Percentiles rank a stretch among this genome's conserved stretches.
These are phyloP conservation scores for Motacilla alba DNA, from an alignment of 2,113 vertebrate genomes.

Conservation along the genomic window DNA sequence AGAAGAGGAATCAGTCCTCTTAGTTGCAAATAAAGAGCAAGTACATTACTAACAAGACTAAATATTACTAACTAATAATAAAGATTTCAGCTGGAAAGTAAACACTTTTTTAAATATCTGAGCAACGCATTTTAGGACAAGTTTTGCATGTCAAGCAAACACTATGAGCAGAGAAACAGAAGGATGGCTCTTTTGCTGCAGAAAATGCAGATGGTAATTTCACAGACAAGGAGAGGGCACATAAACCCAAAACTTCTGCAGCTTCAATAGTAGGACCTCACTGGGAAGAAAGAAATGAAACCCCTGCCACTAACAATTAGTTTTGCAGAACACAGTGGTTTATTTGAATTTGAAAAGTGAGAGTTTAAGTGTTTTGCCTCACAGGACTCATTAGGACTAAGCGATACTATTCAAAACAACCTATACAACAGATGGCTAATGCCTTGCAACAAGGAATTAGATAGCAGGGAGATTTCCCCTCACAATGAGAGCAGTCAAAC, in stretches of 20 bases:
- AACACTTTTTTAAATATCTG: background rate
- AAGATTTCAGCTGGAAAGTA: background rate
- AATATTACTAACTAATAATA: background rate
- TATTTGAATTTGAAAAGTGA: slow-evolving; percentile 40
- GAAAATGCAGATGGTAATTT: background rate
- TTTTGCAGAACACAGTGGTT: background rate
- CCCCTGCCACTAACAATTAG: background rate
- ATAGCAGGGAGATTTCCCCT: background rate
- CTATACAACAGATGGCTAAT: slow-evolving; percentile 24
- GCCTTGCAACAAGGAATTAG: slow-evolving; percentile 10
- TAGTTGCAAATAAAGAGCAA: background rate
- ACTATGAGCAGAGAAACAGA: background rate
- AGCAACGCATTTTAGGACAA: background rate
- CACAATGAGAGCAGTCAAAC: background rate
- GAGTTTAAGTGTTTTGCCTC: slow-evolving; percentile 44
- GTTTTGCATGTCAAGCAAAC: background rate
- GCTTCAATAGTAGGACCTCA: background rate
- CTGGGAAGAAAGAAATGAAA: background rate
- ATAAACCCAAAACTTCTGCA: background rate
- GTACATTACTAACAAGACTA: background rate
- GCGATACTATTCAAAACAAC: background rate
- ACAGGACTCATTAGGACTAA: background rate
- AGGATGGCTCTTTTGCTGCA: background rate
- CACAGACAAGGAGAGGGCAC: background rate
- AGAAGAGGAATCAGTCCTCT: background rate